These are phyloP conservation scores for Dione juno DNA, from an alignment of 2,888 invertebrate genomes.

Conservation along the genomic window DNA sequence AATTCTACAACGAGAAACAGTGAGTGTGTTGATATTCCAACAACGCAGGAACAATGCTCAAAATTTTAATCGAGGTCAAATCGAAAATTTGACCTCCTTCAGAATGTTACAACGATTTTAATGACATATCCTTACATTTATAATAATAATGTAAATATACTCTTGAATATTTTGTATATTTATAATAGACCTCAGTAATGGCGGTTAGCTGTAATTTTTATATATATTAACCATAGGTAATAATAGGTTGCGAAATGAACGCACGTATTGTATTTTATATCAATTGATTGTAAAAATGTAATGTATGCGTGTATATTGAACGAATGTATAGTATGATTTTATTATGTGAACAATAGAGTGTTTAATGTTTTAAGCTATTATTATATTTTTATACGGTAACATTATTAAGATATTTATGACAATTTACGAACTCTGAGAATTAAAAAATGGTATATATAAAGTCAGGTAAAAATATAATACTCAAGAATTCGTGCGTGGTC, in stretches of 20 bases:
- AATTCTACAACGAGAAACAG: slow-evolving; percentile 62
- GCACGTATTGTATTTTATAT: slow-evolving; percentile 70
- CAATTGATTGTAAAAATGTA: slow-evolving; percentile 49
- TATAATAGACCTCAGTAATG: slow-evolving; percentile 58
- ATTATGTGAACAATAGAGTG: slow-evolving; percentile 43
- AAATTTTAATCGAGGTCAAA: slow-evolving; percentile 79
- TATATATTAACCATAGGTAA: slow-evolving; percentile 33
- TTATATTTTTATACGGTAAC: slow-evolving; percentile 54
- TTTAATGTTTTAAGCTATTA: slow-evolving; percentile 58
- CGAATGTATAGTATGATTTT: slow-evolving; percentile 61
- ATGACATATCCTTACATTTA: slow-evolving; percentile 34
- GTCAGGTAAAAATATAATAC: slow-evolving; percentile 37
- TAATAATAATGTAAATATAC: slow-evolving; percentile 66
- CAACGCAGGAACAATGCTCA: slow-evolving; percentile 79
- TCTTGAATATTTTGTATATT: slow-evolving; percentile 65
- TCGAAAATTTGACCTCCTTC: slow-evolving; percentile 59
- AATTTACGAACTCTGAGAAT: slow-evolving; percentile 22
- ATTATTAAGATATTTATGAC: slow-evolving; percentile 37
- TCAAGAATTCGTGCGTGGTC: slow-evolving; percentile 57
- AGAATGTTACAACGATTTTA: slow-evolving; percentile 53
- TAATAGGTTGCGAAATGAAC: slow-evolving; percentile 53
- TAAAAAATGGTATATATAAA: slow-evolving; percentile 29
- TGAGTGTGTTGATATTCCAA: slow-evolving; percentile 81
- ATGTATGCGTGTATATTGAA: slow-evolving; percentile 52
- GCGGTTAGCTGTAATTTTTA: slow-evolving; percentile 53